These are phyloP conservation scores for Paracentrotus lividus DNA, from an alignment of 53 echinoderm and acorn worm genomes.

Conservation along the genomic window DNA sequence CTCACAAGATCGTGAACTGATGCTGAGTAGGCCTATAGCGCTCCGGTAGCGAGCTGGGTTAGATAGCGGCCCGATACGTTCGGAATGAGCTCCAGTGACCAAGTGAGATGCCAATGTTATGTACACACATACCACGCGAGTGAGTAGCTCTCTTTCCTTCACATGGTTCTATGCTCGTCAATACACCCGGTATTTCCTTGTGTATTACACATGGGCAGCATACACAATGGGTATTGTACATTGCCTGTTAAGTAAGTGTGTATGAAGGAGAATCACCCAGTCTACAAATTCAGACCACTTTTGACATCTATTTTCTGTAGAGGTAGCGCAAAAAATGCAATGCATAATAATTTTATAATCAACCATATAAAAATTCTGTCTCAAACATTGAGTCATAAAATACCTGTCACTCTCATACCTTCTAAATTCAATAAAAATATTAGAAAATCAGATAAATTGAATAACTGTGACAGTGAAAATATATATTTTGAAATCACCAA, in stretches of 20 bases:
- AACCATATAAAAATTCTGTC: not conserved
- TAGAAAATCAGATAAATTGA: too few species aligned
- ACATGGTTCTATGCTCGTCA: not conserved
- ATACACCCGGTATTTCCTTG: constrained; percentile 39
- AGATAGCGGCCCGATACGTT: constrained; percentile 13
- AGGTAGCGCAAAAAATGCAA: not conserved
- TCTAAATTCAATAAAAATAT: not conserved
- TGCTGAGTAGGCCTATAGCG: not conserved
- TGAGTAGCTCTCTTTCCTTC: constrained; percentile 31
- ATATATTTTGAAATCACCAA: too few species aligned
- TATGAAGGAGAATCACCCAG: not conserved
- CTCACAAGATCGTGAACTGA: not conserved
- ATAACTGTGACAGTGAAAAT: too few species aligned
- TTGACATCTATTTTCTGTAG: not conserved
- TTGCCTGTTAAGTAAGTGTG: not conserved
- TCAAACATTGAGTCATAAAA: not conserved
- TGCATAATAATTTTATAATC: not conserved
- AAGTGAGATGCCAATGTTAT: constrained; percentile 14
- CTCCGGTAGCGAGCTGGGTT: constrained; percentile 16
- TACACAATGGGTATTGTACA: constrained; percentile 40
- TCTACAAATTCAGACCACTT: constrained; percentile 1
- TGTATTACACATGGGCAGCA: constrained; percentile 42
- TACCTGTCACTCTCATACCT: not conserved
- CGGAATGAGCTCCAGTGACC: not conserved
- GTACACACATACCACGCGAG: constrained; percentile 32